These are phyloP conservation scores for Aix galericulata DNA, from an alignment of 2,113 vertebrate genomes.

Conservation along the genomic window DNA sequence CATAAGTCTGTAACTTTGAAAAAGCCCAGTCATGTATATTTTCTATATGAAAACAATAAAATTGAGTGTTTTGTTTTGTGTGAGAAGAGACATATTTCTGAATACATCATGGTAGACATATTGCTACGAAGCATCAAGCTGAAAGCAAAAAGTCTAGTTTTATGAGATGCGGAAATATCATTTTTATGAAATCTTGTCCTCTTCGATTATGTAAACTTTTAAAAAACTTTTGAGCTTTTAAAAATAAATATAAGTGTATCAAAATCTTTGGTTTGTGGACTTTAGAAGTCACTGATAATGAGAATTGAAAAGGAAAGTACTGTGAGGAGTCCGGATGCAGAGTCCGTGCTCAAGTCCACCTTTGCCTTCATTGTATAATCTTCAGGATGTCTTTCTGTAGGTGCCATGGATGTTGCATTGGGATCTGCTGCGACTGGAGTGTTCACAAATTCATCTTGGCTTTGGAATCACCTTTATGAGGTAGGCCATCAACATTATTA, in stretches of 20 bases:
- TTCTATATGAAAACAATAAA: neutral
- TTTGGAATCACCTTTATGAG: constrained; percentile 88
- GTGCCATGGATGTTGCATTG: constrained; percentile 93
- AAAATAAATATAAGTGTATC: neutral
- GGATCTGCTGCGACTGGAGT: constrained; percentile 93
- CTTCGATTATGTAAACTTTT: neutral
- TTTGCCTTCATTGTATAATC: neutral
- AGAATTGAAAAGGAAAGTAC: neutral
- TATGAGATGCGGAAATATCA: neutral
- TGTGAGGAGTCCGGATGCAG: neutral
- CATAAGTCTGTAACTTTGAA: neutral
- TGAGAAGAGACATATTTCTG: neutral
- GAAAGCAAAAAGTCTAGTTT: neutral
- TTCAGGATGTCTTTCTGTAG: constrained; percentile 62
- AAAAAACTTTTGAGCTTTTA: neutral
- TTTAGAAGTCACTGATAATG: neutral
- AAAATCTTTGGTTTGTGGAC: neutral
- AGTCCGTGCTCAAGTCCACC: neutral
- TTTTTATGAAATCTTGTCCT: neutral
- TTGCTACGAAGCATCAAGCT: neutral
- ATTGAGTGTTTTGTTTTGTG: neutral
- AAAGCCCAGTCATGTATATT: neutral
- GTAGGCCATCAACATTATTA: constrained; percentile 5
- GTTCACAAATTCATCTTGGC: constrained; percentile 94
- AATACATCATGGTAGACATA: neutral